Conservation (phyloP, 2,888 invertebrate species). For the Drosophila nigricruria region DNA sequence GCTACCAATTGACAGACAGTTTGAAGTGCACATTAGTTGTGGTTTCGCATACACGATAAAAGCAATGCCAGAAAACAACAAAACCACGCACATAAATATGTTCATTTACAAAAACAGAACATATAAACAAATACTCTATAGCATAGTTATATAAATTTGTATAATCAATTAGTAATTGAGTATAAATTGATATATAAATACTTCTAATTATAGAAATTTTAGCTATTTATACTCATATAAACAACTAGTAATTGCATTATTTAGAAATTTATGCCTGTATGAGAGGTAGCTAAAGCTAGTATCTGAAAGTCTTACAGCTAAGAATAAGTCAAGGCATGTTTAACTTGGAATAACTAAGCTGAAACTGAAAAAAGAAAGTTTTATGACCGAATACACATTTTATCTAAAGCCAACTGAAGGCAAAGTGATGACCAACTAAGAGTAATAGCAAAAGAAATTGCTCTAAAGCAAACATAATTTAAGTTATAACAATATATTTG, state of each 20-base stretch:
- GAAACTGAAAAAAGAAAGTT: too few species aligned
- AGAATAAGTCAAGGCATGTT: too few species aligned
- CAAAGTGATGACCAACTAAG: background rate
- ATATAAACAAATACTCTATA: slow-evolving; percentile 33
- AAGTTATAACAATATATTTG: background rate
- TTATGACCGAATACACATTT: too few species aligned
- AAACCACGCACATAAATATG: slow-evolving; percentile 22
- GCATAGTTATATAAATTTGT: background rate
- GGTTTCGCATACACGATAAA: slow-evolving; percentile 67
- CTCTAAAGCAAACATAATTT: background rate
- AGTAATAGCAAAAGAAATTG: background rate
- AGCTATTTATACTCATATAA: too few species aligned
- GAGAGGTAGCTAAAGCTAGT: too few species aligned
- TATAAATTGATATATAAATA: too few species aligned
- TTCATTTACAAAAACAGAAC: background rate
- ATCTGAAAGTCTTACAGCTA: too few species aligned
- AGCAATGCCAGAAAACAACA: slow-evolving; percentile 45
- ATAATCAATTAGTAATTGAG: background rate
- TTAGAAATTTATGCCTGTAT: too few species aligned
- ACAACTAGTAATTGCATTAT: too few species aligned
- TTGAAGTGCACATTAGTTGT: slow-evolving; percentile 74
- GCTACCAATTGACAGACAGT: slow-evolving; percentile 69
- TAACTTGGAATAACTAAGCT: too few species aligned
- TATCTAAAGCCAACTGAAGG: too few species aligned
- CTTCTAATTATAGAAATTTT: too few species aligned